Base-by-base conservation (phyloP, 2,797 vertebrate genomes). In the Hyperoplus immaculatus region DNA sequence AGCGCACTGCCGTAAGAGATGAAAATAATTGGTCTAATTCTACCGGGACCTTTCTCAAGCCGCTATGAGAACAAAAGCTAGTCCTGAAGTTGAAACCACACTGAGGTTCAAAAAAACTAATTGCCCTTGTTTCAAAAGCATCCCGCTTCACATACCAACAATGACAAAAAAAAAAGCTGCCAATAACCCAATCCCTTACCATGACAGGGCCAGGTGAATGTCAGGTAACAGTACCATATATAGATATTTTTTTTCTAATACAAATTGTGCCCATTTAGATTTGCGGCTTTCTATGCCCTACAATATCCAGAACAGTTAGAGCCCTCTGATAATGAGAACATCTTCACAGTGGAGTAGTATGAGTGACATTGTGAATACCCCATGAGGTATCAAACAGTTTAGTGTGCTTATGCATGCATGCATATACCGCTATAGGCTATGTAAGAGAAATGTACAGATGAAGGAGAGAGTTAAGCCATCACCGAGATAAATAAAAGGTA, bases 331-430 rank as follows among this genome's bases (percentile, higher is more conserved):
- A 54, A 75, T 50, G 68, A 80, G 63, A 85, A 77, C 56, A 18
- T 72, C 73, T 94, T 94, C 93, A 94, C 93, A 95, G 93, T 94
- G 92, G 88, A 88, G 86, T 76, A 83, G 82, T 84, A 79, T 39
- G 84, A 86, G 78, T 77, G 83, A 89, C 71, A 69, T 87, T 74
- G 68, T 58, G 45, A 73, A 84, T 68, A 88, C 87, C 87, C 76
- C 15, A 50, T 60, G 68, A 89, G 88, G 85, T 88, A 85, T 75
- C 72, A 39, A 74, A 81, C 73, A 78, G 85, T 81, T 80, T 29
- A 65, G 76, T 80, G 85, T 88, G 85, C 89, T 91, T 76, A 61
- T 29, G 29, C 57, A 41, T 79, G 91, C 91, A 91, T 92, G 90
- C 80, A 86, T 85, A 72, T 78, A 56, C 51, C 55, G 5, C 73